phyloP scores from a whole-genome alignment of 23 tunicate species.

The Ciona savignyi region DNA sequence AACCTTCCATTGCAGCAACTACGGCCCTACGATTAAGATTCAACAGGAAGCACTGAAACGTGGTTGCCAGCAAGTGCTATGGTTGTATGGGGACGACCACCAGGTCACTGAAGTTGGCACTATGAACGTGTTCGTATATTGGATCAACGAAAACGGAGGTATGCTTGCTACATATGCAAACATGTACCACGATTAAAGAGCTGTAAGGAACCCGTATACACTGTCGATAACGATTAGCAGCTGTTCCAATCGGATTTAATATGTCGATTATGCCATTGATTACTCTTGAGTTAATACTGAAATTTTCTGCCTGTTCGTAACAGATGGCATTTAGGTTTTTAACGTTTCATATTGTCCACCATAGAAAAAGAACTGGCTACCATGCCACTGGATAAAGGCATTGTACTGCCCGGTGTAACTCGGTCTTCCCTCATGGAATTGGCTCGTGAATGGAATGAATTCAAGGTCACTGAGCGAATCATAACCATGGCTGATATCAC shows the following conservation, averaged over 20 bases:
- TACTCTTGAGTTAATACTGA: too few relatives aligned
- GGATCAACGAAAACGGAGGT: constrained; percentile 97
- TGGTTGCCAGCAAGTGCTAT: constrained; percentile 91
- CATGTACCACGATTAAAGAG: too few relatives aligned
- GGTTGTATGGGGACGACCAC: constrained; percentile 84
- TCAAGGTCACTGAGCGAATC: constrained; percentile 69
- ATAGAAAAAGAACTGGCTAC: constrained; percentile 92
- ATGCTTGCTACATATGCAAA: too few relatives aligned
- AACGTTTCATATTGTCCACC: not conserved
- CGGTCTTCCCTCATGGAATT: constrained; percentile 61
- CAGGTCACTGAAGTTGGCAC: constrained; percentile 98
- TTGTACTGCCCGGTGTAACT: constrained; percentile 95
- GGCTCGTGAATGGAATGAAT: constrained; percentile 71
- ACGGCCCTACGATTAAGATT: constrained; percentile 82
- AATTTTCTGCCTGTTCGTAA: too few relatives aligned
- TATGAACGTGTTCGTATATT: constrained; percentile 87
- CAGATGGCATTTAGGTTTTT: not conserved
- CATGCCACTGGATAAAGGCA: constrained; percentile 78
- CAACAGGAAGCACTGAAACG: constrained; percentile 68
- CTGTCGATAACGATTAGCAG: too few relatives aligned
- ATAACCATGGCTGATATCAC: constrained; percentile 82
- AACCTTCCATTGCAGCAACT: constrained; percentile 38
- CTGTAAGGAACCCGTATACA: too few relatives aligned
- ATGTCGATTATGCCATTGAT: too few relatives aligned
- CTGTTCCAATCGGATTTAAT: too few relatives aligned